Base-by-base conservation (phyloP, 2,888 invertebrate species). In the Podabrus alpinus region DNA sequence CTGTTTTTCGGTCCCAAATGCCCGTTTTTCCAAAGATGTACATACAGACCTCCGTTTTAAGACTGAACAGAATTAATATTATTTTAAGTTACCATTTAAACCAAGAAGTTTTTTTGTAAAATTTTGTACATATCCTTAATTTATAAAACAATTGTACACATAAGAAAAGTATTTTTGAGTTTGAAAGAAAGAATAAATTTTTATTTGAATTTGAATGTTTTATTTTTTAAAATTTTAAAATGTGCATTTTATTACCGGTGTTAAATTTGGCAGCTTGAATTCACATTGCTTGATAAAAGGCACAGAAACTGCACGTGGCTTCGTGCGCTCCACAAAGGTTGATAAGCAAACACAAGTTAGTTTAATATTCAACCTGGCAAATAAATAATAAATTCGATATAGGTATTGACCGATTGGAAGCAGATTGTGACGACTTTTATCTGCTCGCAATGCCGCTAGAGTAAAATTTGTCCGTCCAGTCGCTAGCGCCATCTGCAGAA, bases 41-140 rank as follows among this genome's bases (percentile, higher is more conserved):
- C 68, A 71, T 10, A 19, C 60, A 64, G 45, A 75, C 74, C 74
- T 76, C 76, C 45, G 72, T 77, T 68, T 69, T 66, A 29, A 80
- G 79, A 80, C 80, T 80, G 80, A 77, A 62, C 66, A 66, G 19
- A 68, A n/a, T n/a, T n/a, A 61, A 71, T 59, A 67, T 64, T 75
- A 66, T 69, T n/a, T 70, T 78, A 61, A 74, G 79, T 79, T 79
- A 79, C 79, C 78, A 77, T 69, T 60, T 62, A 59, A 24, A 21
- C 16, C 17, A 64, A 19, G 13, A 64, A 21, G 15, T 15, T 19
- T 11, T 17, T 64, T 64, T 64, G n/a, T 45, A 45, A 45, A n/a
- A n/a, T 45, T 15, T 64, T 64, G 62, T 64, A 64, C n/a, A 19
- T 64, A 64, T 64, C 21, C n/a, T 19, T 64, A 19, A 64, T 16